Percentiles rank a stretch among this genome's conserved stretches.
These are phyloP conservation scores for Drosophila elegans DNA, from an alignment of 1,140 invertebrate species.

Conservation along the genomic window DNA sequence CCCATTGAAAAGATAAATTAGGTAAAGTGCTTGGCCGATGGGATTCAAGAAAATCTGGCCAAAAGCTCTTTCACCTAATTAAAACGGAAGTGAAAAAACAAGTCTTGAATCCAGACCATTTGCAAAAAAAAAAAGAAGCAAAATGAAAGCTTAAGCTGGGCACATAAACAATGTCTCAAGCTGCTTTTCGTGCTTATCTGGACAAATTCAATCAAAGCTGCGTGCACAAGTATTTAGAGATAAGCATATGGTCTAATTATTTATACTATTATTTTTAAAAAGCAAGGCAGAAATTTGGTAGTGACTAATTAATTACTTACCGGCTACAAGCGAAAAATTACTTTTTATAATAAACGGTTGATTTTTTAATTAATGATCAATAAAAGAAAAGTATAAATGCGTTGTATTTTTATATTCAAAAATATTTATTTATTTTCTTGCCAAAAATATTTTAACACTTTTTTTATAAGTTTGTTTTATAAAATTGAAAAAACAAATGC, in stretches of 20 bases:
- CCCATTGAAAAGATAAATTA: constrained; percentile 54
- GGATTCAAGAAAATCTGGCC: constrained; percentile 22
- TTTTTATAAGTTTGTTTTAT: no score
- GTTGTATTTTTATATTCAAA: no score
- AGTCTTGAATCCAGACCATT: constrained; percentile 1
- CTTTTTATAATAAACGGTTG: no score
- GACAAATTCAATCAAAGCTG: constrained; percentile 7
- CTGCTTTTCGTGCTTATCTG: constrained; percentile 12
- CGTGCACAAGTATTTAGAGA: neutral
- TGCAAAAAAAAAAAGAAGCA: constrained; percentile 2
- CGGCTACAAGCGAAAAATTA: no score
- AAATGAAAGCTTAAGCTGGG: constrained; percentile 6
- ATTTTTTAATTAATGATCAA: no score
- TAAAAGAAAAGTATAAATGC: no score
- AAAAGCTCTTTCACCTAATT: constrained; percentile 67
- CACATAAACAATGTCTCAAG: constrained; percentile 26
- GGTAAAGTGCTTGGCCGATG: constrained; percentile 37
- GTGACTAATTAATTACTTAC: neutral
- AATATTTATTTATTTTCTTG: no score
- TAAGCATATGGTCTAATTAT: constrained; percentile 5
- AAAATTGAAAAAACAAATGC: no score
- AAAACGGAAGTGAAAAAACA: constrained; percentile 46
- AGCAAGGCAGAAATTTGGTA: neutral
- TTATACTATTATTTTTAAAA: no score
- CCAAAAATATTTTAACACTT: no score